Evolutionary conservation across 2,888 invertebrate species (phyloP), one percentile per base, ranked within the genome.

Genomic region (Pantelozetes paolii): DNA sequence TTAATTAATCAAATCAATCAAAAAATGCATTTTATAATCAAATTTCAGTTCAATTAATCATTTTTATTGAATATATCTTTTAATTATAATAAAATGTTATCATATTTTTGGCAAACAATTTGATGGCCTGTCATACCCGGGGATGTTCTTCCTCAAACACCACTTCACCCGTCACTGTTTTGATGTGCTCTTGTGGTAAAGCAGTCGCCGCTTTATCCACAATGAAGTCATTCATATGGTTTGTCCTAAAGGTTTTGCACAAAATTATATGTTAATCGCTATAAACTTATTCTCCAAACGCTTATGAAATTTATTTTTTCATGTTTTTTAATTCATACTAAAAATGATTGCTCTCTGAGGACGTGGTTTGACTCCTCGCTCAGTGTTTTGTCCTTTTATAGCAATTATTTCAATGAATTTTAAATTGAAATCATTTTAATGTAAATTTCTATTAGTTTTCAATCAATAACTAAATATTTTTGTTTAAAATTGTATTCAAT

Each of bases 141-240:
- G 81, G 79, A 11, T 82, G 81, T 73, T 84, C 83, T 79, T 86
- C 85, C 78, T 84, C 83, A 77, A 85, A 84, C 5, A 84, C 84
- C 28, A 83, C 80, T 78, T 85, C 82, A 15, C 85, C 85, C 1
- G 82, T 81, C 6, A 83, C 85, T 75, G 80, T 80, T 72, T 82
- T 79, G 42, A 85, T 81, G 36, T 83, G 80, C 69, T 82, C 80
- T 77, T 83, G 83, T 0, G 84, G 84, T 36, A 85, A 79, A 15
- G 67, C 70, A n/a, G 80, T 80, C 72, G 79, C 79, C 54, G 81
- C 82, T 71, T 81, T 79, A 78, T 83, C 82, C 36, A 83, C 81
- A 48, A 85, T 84, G 79, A 84, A 83, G 77, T 85, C 85, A 36
- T 84, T 83, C 13, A 82, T 79, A 76, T 84, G 83, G 76, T 83